phyloP scores from a whole-genome alignment of 2,113 vertebrate species.

The Heterochromis multidens region DNA sequence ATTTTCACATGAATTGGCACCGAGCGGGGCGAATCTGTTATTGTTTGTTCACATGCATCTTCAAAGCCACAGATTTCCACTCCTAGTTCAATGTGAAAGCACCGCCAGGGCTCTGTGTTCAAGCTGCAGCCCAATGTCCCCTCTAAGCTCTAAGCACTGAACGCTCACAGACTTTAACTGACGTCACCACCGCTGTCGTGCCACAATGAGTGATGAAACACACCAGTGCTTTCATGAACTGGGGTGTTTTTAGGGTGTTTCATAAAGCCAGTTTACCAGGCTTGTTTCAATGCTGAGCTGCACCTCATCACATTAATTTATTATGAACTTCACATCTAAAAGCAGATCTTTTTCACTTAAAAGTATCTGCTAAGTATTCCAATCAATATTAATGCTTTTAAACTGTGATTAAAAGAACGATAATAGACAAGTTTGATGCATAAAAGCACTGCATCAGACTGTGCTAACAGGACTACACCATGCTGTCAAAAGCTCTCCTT shows the following conservation, averaged over 20 bases:
- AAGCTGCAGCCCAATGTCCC: background rate
- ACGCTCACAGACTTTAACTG: background rate
- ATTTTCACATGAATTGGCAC: background rate
- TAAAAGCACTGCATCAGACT: background rate
- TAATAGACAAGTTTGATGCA: background rate
- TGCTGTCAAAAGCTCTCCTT: background rate
- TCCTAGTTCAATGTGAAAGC: background rate
- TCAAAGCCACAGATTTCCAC: background rate
- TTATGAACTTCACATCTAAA: background rate
- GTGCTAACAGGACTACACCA: background rate
- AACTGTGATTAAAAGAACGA: background rate
- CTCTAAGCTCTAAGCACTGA: background rate
- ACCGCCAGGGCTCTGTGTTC: background rate
- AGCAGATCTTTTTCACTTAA: background rate
- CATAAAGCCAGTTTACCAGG: background rate
- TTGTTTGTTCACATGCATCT: background rate
- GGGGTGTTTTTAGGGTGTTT: background rate
- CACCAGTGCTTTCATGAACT: background rate
- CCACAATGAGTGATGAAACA: background rate
- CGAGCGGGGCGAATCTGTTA: background rate
- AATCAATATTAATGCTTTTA: background rate
- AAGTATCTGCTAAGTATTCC: background rate
- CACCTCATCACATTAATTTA: background rate
- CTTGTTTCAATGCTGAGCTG: background rate
- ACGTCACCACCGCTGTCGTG: background rate